Base-by-base conservation (phyloP, 2,113 vertebrate genomes). In the Apistogramma diplotaenia region DNA sequence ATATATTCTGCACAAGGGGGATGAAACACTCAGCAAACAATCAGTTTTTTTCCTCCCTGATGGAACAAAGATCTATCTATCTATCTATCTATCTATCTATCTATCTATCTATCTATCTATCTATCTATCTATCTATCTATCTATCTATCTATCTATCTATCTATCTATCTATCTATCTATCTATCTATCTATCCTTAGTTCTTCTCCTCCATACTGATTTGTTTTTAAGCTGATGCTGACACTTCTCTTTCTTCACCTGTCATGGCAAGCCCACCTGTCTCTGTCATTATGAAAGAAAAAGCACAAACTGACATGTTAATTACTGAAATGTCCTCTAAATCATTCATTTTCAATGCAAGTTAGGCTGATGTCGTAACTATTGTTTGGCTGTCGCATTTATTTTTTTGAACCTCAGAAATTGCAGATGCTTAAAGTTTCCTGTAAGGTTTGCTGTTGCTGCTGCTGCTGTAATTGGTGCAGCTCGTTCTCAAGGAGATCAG, bases 1-100 rank as follows among this genome's bases (percentile, higher is more conserved):
- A 95, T 95, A 94, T 95, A 96, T 96, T 96, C 95, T 84, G 91
- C 94, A 93, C 93, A 94, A 93, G 93, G 93, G 92, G 74, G 87
- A 94, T 92, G 89, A 92, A 94, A 93, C 92, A 91, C 91, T 87
- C 79, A 92, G 89, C 92, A 93, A 91, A 95, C 94, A 94, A 95
- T 94, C 88, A 60, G 76, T 80, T 80, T 40, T 54, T 87, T 86
- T 61, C 6, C 79, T 72, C 79, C 85, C 83, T 23, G 59, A 78
- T 58, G 83, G 91, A 93, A 94, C 92, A 95, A 94, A 93, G 62
- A 77, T 70, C 55, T 67, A 56, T 76, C 56, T 72, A 79, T 88
- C 60, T 58, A 85, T 82, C 56, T 79, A 75, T 78, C 56, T 46
- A 73, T 85, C 67, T 59, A 73, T 87, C 76, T 62, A 77, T 80